phyloP scores from a whole-genome alignment of 2,797 vertebrate species.

The Gallirallus australis region DNA sequence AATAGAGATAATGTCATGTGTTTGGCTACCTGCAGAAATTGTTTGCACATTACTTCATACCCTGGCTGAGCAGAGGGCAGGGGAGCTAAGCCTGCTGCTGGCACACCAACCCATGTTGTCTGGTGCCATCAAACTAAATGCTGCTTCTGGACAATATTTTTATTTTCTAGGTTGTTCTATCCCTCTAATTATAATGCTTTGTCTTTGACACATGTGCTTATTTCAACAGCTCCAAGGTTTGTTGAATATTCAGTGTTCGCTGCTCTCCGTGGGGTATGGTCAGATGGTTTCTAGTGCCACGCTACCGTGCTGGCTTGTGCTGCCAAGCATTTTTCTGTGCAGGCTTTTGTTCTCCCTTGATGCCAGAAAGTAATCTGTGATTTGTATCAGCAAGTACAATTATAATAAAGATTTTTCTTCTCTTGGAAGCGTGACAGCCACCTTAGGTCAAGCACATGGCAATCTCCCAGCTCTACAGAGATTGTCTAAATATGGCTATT shows the following conservation, averaged over 20 bases:
- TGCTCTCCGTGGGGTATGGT: neutral
- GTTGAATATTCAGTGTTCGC: fast-evolving
- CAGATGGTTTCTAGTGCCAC: neutral
- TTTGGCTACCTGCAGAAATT: neutral
- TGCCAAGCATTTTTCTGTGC: neutral
- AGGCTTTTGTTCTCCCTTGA: neutral
- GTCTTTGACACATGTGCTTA: neutral
- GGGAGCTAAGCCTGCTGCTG: neutral
- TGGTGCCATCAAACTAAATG: neutral
- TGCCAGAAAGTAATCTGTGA: neutral
- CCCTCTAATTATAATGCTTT: neutral
- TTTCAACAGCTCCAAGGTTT: fast-evolving
- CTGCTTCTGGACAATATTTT: neutral
- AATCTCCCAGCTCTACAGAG: neutral
- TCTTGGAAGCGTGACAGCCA: neutral
- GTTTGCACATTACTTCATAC: neutral
- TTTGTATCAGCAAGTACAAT: neutral
- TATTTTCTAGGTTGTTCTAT: neutral
- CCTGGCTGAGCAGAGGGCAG: neutral
- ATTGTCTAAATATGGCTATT: neutral
- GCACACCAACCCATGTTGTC: neutral
- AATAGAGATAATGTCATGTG: neutral
- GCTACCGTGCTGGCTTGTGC: neutral
- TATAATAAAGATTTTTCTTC: neutral
- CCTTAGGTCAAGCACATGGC: neutral